Evolutionary conservation across 2,113 vertebrate species (phyloP), one percentile per base, ranked within the genome.

Genomic region (Cathartes aura): DNA sequence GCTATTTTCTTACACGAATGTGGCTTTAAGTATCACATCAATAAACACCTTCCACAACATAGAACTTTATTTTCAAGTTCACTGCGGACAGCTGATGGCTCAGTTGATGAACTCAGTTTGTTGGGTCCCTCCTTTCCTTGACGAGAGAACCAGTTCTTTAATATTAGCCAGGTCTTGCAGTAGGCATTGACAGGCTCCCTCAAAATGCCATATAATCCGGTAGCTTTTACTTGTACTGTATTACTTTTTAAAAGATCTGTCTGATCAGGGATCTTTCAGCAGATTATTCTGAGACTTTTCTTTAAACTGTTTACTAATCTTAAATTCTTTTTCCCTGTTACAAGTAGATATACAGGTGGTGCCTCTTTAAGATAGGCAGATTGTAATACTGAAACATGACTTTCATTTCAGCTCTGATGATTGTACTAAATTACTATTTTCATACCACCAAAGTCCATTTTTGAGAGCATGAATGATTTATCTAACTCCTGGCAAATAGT

Each of bases 371-470:
- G 9, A 55, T 9, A 70, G 38, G 36, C 50, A 80, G 30, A 45
- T 38, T n/a, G 26, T 60, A 38, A 29, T 50, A 70, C 29, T 62
- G 74, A 90, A 90, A 88, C 21, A 66, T 53, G 20, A 7, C 67
- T 91, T 93, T 84, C 29, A 50, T 83, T 91, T 86, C 20, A 80
- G 15, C 43, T 82, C n/a, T 55, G 58, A 88, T 55, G 58, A 88
- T 92, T 93, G 95, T 71, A 87, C 29, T 95, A 58, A 90, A 85
- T 76, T 89, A 66, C 15, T 85, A 36, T 85, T 94, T 96, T 97
- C 52, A 53, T 92, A 38, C 50, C 66, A 71, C 15, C 29, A 62
- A 92, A 93, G 26, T 90, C 96, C 36, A 86, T 94, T 96, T 89
- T 67, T 93, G 74, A 83, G 34, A 88, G 17, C 67, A 87, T 70